These are phyloP conservation scores for Engystomops pustulosus DNA, from an alignment of 2,113 vertebrate species.

Conservation along the genomic window DNA sequence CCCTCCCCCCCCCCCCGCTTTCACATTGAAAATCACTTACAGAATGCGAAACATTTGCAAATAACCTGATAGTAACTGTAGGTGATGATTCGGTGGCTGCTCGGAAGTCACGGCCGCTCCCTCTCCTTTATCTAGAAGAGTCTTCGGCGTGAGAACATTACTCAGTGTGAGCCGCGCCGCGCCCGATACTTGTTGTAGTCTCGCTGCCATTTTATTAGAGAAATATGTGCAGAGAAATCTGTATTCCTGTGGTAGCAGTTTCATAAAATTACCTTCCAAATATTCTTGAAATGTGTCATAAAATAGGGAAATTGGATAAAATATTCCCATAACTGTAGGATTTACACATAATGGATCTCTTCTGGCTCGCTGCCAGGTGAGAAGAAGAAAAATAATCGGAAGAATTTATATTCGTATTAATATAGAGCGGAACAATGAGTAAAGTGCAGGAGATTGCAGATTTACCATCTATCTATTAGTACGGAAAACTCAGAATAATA, in stretches of 20 bases:
- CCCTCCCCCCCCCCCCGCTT: no score
- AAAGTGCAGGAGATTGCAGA: background rate
- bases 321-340: constrained; percentile 22
- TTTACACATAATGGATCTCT: constrained; percentile 26
- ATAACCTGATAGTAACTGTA: background rate
- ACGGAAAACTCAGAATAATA: no score
- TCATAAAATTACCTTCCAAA: constrained; percentile 21
- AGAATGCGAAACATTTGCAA: background rate
- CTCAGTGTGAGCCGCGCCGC: background rate
- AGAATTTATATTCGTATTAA: background rate
- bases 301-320: constrained; percentile 21
- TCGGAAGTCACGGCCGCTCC: background rate
- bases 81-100: background rate
- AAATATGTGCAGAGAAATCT: no score
- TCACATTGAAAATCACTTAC: background rate
- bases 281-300: constrained; percentile 41
- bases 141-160: background rate
- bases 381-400: background rate
- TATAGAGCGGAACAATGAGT: background rate
- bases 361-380: constrained; percentile 14
- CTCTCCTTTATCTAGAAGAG: background rate
- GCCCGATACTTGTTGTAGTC: background rate
- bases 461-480: background rate
- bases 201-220: constrained; percentile 1
- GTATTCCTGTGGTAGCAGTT: constrained; percentile 34